Conservation (phyloP, 2,113 vertebrate genomes). For the Xiphophorus couchianus region DNA sequence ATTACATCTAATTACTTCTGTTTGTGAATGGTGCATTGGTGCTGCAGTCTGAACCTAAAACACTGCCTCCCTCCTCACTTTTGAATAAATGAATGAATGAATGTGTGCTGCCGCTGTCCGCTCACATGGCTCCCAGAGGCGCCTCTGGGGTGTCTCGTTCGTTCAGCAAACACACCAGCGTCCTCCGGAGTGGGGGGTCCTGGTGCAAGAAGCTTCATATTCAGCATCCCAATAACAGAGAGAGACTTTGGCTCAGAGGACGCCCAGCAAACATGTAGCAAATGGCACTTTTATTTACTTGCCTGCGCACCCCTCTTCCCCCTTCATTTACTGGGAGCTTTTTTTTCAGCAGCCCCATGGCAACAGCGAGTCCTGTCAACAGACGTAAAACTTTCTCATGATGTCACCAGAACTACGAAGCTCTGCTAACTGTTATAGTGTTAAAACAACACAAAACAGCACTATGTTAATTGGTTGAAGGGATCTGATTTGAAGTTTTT, state of each 20-base stretch:
- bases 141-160: conserved; percentile 25
- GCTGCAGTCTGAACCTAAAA: conserved; percentile 41
- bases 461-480: background rate
- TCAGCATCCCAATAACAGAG: conserved; percentile 60
- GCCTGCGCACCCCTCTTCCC: conserved; percentile 57
- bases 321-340: conserved; percentile 71
- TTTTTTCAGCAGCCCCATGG: conserved; percentile 78
- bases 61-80: conserved; percentile 52
- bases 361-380: conserved; percentile 79
- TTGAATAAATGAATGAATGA: conserved; percentile 50
- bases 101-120: conserved; percentile 56
- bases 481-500: background rate
- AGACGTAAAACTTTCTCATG: conserved; percentile 79
- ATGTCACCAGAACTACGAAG: conserved; percentile 69
- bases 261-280: conserved; percentile 74
- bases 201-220: conserved; percentile 26
- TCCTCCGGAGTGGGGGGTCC: conserved; percentile 36
- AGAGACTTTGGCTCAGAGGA: conserved; percentile 60
- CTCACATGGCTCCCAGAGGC: conserved; percentile 61
- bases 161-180: conserved; percentile 61
- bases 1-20: conserved; percentile 51
- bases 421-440: conserved; percentile 1
- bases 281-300: conserved; percentile 77
- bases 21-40: conserved; percentile 46
- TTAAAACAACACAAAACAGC: background rate